Evolutionary conservation across 23 tunicate genomes (phyloP).

Genomic region (Aplidium turbinatum): DNA sequence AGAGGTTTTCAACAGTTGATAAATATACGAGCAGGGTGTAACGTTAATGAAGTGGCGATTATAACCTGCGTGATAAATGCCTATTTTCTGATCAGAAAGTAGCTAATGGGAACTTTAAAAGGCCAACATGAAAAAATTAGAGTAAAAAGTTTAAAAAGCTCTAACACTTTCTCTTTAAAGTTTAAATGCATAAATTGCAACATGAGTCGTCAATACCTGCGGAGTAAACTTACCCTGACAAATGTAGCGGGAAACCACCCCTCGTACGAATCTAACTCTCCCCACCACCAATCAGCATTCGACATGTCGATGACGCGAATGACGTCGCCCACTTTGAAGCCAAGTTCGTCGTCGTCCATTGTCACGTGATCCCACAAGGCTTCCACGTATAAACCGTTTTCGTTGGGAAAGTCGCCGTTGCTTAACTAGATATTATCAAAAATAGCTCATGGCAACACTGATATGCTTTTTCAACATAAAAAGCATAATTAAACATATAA

Average conservation of each 20-base stretch:
- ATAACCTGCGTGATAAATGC: too few relatives aligned
- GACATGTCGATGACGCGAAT: conserved; percentile 65
- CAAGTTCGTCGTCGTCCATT: conserved; percentile 79
- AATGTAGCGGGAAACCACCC: conserved; percentile 93
- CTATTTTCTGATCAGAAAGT: too few relatives aligned
- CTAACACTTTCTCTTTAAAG: too few relatives aligned
- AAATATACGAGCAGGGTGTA: too few relatives aligned
- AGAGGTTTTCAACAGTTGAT: too few relatives aligned
- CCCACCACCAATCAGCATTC: conserved; percentile 98
- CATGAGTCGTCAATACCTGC: too few relatives aligned
- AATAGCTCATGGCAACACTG: not conserved
- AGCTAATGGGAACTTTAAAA: too few relatives aligned
- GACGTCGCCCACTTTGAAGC: conserved; percentile 89
- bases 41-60: too few relatives aligned
- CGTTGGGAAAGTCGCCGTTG: conserved; percentile 31
- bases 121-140: too few relatives aligned
- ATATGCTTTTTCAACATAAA: not conserved
- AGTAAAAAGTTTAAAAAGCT: too few relatives aligned
- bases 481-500: too few relatives aligned
- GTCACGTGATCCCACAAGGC: conserved; percentile 96
- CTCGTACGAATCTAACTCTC: conserved; percentile 51
- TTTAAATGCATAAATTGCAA: too few relatives aligned
- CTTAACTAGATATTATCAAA: conserved; percentile 5
- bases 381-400: conserved; percentile 55
- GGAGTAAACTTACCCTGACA: conserved; percentile 66